Base-by-base conservation (phyloP, 1,140 invertebrate genomes). In the Bombus superbus region DNA sequence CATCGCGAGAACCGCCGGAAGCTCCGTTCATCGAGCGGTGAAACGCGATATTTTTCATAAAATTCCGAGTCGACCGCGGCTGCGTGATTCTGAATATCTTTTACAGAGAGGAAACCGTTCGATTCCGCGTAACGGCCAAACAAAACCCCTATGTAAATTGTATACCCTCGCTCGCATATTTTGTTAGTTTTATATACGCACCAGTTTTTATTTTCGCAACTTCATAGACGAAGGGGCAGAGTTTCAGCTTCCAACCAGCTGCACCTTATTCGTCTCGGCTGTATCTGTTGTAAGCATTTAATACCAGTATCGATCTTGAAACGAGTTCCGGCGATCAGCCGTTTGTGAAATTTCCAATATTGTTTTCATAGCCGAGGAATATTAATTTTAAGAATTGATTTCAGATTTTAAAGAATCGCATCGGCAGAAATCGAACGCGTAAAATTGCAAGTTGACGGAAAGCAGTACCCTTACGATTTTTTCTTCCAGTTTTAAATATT, bases 31-130 rank as follows among this genome's bases (percentile, higher is more conserved):
- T 38, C 81, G 72, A 62, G 59, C 72, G 28, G 15, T 79, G 85
- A 88, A 88, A 88, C 68, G 74, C 83, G 86, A 89, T 47, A 77
- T 82, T 89, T 89, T 89, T 89, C 77, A 83, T 75, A 73, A 88
- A 89, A 89, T 88, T 38, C 44, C 22, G 66, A 68, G 62, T 44
- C 76, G 44, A 57, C 38, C 86, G 66, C 28, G 66, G 66, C 28
- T 35, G 35, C 44, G 38, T 40, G 79, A 72, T 81, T 81, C 68
- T 15, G 79, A 42, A 81, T 81, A 81, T 81, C 68, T 81, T 81
- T 62, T 32, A 22, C 68, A 40, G 53, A n/a, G 38, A 15, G n/a
- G 42, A 25, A 68, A 59, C 38, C 9, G 47, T 62, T 71, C 79
- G 68, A 57, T 59, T 42, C 68, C 64, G 35, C 47, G 68, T 81